Evolutionary conservation across 2,797 vertebrate species (phyloP), one percentile per base, ranked within the genome.

Genomic region (Emydoidea blandingii): DNA sequence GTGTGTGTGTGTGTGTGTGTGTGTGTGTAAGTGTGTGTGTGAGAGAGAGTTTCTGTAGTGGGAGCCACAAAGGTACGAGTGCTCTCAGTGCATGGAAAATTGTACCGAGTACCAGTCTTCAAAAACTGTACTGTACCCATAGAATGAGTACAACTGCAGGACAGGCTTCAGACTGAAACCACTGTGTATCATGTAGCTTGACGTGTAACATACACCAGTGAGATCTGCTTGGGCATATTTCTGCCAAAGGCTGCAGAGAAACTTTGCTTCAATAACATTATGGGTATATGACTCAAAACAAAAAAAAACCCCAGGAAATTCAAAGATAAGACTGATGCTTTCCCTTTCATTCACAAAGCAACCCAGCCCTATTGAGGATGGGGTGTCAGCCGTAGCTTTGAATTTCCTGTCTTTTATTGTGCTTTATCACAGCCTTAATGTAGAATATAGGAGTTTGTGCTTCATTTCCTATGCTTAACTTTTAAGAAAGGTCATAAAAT

Each of bases 391-490:
- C 6, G 0, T 93, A 81, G 11, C 90, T 97, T 96, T 81, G 83
- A 82, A 91, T 98, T 98, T 97, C 96, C 96, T 98, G 96, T 72
- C 96, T 93, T 97, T 90, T 93, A 89, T 95, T 97, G 84, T 94
- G 91, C 72, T 96, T 95, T 96, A 85, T 97, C 92, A 85, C 86
- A 87, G 52, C 68, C 87, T 89, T 96, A 90, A 94, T 93, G 37
- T 92, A 27, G 14, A 95, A 87, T 92, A 76, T 65, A n/a, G 68
- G 74, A 82, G 83, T 53, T 89, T 87, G 18, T 82, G 65, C 93
- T 97, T 95, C 49, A 79, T 95, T 97, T 97, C 96, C 95, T 85
- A 74, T 95, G 12, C 88, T 96, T 96, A 81, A 95, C 44, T 78
- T 78, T 49, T 47, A 78, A 27, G 25, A 78, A 68, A 41, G 65